Evolutionary conservation across 2,888 invertebrate species (phyloP).

Genomic region (Trachelus tabidus): DNA sequence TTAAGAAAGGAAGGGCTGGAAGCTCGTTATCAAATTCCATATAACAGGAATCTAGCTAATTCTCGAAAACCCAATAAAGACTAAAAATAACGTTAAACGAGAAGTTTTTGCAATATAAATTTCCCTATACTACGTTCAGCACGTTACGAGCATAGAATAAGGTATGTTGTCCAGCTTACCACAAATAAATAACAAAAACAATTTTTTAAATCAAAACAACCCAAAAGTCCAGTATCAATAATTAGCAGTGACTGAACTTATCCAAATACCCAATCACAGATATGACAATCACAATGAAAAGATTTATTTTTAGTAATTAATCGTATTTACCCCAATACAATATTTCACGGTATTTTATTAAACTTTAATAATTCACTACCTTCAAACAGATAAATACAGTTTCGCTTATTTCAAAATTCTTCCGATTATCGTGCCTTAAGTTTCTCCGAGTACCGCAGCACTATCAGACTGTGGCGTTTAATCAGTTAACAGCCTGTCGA

Average conservation of each 20-base stretch:
- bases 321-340: neutral
- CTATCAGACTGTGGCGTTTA: neutral
- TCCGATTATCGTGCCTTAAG: neutral
- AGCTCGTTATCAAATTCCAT: neutral
- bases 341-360: neutral
- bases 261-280: neutral
- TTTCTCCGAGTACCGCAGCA: neutral
- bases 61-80: neutral
- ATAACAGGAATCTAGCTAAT: neutral
- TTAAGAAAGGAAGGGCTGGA: neutral
- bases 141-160: neutral
- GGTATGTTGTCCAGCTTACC: neutral
- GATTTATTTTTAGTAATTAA: neutral
- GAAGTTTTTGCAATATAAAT: neutral
- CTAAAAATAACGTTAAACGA: neutral
- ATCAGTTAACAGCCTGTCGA: neutral
- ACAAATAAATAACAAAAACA: neutral
- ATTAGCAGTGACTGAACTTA: neutral
- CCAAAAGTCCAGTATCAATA: neutral
- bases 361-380: neutral
- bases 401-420: neutral
- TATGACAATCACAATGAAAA: neutral
- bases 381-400: neutral
- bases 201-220: neutral
- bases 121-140: neutral